Conservation (phyloP, 2,113 vertebrate species). For the Ia io region DNA sequence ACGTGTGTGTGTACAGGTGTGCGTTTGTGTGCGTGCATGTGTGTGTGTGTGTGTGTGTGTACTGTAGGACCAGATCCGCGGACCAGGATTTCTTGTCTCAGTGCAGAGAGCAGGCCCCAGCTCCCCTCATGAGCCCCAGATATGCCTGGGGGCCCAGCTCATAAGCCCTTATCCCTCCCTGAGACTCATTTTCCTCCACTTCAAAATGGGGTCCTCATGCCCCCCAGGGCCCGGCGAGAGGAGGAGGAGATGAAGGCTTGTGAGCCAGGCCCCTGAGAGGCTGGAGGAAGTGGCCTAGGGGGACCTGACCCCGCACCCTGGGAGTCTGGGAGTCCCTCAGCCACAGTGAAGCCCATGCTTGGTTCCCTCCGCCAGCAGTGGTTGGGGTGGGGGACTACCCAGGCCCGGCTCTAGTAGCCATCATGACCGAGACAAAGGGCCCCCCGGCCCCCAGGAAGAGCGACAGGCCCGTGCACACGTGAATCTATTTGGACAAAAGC, state of each 20-base stretch:
- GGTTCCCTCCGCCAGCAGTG: not conserved
- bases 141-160: not conserved
- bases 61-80: not conserved
- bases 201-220: not conserved
- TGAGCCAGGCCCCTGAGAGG: not conserved
- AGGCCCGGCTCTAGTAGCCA: constrained; percentile 20
- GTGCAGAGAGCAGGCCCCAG: not conserved
- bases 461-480: constrained; percentile 27
- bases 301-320: not conserved
- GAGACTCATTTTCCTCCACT: not conserved
- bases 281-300: not conserved
- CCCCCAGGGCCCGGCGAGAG: not conserved
- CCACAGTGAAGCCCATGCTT: not conserved
- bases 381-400: not conserved
- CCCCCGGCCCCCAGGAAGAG: constrained; percentile 42
- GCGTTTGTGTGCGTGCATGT: not conserved
- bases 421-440: constrained; percentile 51
- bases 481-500: constrained; percentile 59
- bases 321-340: not conserved
- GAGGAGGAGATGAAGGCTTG: not conserved
- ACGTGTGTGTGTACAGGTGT: not conserved
- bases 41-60: fast-evolving
- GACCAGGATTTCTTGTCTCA: fast-evolving
- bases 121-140: not conserved
- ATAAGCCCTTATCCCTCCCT: not conserved